Evolutionary conservation across 2,888 invertebrate species (phyloP).

Genomic region (Alentia gelatinosa): DNA sequence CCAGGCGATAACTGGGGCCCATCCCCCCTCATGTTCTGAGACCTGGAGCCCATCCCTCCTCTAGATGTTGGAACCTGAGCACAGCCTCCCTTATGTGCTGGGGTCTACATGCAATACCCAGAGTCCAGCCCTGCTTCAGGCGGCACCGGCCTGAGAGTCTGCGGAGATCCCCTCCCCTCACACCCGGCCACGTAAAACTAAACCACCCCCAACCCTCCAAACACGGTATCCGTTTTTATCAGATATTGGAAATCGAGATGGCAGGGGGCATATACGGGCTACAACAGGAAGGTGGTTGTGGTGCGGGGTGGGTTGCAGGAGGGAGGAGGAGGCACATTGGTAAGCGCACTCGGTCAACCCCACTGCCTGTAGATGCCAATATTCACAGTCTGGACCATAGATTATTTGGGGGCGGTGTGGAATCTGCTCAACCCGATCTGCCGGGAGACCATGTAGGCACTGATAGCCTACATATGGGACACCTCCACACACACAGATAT

Average conservation of each 20-base stretch:
- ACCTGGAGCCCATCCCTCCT: no score
- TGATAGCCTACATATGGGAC: not conserved
- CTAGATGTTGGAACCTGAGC: no score
- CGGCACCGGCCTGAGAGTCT: not conserved
- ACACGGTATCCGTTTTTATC: not conserved
- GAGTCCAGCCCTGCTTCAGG: not conserved
- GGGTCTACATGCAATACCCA: not conserved
- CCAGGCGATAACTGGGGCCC: not conserved
- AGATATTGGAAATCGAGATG: slow-evolving; percentile 35
- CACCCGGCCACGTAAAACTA: not conserved
- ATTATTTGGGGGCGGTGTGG: not conserved
- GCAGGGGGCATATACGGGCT: not conserved
- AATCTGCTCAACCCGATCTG: not conserved
- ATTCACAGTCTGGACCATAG: not conserved
- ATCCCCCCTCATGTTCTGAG: not conserved
- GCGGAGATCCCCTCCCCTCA: not conserved
- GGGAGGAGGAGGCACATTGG: not conserved
- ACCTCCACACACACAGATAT: no score
- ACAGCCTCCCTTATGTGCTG: not conserved
- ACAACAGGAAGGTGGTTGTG: not conserved
- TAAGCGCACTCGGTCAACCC: not conserved
- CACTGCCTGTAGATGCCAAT: not conserved
- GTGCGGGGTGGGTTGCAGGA: not conserved
- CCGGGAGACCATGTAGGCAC: not conserved
- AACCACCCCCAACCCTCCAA: not conserved